Evolutionary conservation across 1,140 invertebrate species (phyloP).

Genomic region (Euwallacea similis): DNA sequence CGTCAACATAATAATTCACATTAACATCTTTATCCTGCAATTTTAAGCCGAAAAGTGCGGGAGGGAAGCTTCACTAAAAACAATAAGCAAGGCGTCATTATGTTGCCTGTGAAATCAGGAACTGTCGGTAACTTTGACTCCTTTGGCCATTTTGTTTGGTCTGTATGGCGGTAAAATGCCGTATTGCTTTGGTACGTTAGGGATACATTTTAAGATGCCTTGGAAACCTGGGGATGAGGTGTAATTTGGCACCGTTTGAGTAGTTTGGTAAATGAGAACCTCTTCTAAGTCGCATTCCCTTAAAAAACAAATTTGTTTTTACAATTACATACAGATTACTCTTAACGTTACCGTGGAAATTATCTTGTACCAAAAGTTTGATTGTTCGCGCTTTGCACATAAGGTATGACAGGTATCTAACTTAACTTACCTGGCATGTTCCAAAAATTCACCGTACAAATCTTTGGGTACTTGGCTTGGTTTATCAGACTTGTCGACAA

Average conservation of each 20-base stretch:
- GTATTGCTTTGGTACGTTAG: constrained; percentile 35
- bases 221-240: constrained; percentile 43
- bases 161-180: constrained; percentile 36
- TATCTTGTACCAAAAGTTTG: not conserved
- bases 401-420: not conserved
- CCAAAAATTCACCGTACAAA: constrained; percentile 63
- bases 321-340: not conserved
- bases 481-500: constrained; percentile 67
- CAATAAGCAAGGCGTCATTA: too few relatives aligned
- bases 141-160: constrained; percentile 32
- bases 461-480: constrained; percentile 62
- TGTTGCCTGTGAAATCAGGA: constrained; percentile 17
- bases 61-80: too few relatives aligned
- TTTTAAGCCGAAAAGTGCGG: too few relatives aligned
- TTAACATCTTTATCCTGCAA: too few relatives aligned
- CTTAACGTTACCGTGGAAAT: not conserved
- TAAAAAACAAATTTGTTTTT: constrained; percentile 21
- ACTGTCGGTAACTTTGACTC: constrained; percentile 19
- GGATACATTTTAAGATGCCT: constrained; percentile 49
- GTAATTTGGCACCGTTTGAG: constrained; percentile 46
- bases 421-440: constrained; percentile 48
- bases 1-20: too few relatives aligned
- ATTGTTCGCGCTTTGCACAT: not conserved
- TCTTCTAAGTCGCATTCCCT: constrained; percentile 53
- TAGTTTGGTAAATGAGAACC: constrained; percentile 49